Conservation (phyloP, 2,113 vertebrate species). For the Percina caprodes region DNA sequence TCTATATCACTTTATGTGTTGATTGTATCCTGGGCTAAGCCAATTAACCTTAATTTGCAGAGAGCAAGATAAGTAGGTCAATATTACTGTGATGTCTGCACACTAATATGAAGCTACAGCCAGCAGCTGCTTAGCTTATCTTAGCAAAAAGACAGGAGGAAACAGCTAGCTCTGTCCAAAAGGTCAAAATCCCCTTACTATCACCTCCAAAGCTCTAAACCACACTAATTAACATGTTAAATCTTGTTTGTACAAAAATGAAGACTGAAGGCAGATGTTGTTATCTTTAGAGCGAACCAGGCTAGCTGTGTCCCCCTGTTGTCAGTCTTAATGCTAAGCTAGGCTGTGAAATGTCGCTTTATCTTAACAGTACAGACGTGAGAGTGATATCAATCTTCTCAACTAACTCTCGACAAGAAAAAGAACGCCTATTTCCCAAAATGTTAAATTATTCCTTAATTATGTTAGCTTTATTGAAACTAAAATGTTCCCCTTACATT, state of each 20-base stretch:
- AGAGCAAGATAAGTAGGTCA: neutral
- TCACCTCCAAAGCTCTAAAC: neutral
- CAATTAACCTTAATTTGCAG: neutral
- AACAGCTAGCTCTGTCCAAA: neutral
- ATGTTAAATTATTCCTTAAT: neutral
- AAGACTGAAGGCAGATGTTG: neutral
- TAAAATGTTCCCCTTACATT: neutral
- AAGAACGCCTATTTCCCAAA: neutral
- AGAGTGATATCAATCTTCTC: neutral
- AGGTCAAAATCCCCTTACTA: neutral
- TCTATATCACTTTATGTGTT: slow-evolving; percentile 12
- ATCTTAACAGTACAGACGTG: neutral
- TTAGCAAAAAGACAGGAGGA: neutral
- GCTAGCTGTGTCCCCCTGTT: neutral
- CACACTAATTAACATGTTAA: neutral
- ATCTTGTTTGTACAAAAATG: neutral
- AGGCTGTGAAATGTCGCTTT: neutral
- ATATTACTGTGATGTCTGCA: slow-evolving; percentile 3
- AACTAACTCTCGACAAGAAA: neutral
- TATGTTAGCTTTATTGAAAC: neutral
- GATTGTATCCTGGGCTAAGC: neutral
- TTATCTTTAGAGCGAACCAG: neutral
- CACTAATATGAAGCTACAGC: neutral
- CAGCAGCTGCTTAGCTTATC: neutral
- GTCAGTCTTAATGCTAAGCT: slow-evolving; percentile 1